These are phyloP conservation scores for Gymnothorax reevesii DNA, from an alignment of 2,797 vertebrate genomes.

Conservation along the genomic window DNA sequence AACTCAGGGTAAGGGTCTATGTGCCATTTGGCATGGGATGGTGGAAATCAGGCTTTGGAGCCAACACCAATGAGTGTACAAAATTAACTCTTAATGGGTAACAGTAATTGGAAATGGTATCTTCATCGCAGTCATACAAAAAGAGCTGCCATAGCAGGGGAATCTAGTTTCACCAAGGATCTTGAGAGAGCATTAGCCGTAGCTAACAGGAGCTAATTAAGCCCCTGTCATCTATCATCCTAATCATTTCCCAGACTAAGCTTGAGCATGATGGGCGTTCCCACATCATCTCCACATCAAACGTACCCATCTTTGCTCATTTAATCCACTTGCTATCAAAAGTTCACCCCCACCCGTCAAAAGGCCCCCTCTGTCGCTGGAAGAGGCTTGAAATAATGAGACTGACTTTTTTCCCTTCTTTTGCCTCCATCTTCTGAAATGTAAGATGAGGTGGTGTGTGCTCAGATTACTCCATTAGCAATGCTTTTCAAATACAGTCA, in stretches of 20 bases:
- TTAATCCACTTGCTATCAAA: background rate
- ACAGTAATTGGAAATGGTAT: constrained; percentile 53
- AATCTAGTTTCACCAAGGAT: constrained; percentile 37
- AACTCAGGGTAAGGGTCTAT: too few relatives aligned
- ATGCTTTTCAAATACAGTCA: background rate
- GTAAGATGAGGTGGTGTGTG: background rate
- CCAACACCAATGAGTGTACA: constrained; percentile 31
- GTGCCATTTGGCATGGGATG: background rate
- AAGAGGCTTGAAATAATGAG: background rate
- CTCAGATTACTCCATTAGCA: background rate
- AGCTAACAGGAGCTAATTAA: constrained; percentile 50
- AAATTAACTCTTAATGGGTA: constrained; percentile 48
- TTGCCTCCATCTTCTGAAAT: background rate
- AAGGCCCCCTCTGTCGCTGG: background rate
- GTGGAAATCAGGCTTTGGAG: background rate
- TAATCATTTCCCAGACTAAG: constrained; percentile 11
- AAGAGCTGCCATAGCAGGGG: constrained; percentile 38
- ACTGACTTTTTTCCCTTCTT: too few relatives aligned
- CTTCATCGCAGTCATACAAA: constrained; percentile 45
- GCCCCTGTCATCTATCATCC: constrained; percentile 40
- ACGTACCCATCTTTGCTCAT: background rate
- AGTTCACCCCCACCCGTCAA: background rate
- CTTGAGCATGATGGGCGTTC: background rate
- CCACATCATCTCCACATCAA: background rate
- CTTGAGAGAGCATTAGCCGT: constrained; percentile 48